A percentile compares a stretch with the other conserved stretches of the same genome.
These are phyloP conservation scores for Xiphophorus hellerii DNA, from an alignment of 2,113 vertebrate genomes.

Conservation along the genomic window DNA sequence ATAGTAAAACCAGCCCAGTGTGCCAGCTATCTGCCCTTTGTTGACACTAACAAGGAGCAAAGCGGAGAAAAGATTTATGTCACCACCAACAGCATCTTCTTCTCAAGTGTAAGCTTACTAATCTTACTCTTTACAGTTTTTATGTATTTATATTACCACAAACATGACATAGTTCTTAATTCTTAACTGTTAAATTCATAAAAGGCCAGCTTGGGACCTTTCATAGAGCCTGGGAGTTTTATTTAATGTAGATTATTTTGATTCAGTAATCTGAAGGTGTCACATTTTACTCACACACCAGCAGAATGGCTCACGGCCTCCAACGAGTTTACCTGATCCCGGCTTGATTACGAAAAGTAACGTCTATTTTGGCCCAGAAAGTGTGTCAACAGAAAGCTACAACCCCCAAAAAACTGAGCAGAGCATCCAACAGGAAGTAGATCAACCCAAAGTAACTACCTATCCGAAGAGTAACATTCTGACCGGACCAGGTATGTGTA, in stretches of 20 bases:
- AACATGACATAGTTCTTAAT: too few relatives aligned
- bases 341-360: constrained; percentile 33
- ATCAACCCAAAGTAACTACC: constrained; percentile 6
- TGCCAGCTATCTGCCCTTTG: constrained; percentile 34
- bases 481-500: constrained; percentile 37
- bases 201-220: too few relatives aligned
- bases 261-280: too few relatives aligned
- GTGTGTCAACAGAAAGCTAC: constrained; percentile 31
- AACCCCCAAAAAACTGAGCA: constrained; percentile 34
- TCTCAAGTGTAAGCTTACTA: constrained; percentile 40
- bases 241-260: too few relatives aligned
- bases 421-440: constrained; percentile 5
- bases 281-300: constrained; percentile 11
- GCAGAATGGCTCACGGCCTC: constrained; percentile 3
- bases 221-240: too few relatives aligned
- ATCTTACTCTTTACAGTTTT: background rate
- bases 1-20: background rate
- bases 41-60: constrained; percentile 15
- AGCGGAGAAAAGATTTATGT: constrained; percentile 37
- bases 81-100: constrained; percentile 43
- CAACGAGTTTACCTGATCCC: background rate
- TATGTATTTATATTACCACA: background rate
- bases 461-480: constrained; percentile 30
- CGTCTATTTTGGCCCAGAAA: constrained; percentile 29
- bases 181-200: too few relatives aligned